Evolutionary conservation across 2,888 invertebrate species (phyloP).

Genomic region (Drosophila diplacantha): DNA sequence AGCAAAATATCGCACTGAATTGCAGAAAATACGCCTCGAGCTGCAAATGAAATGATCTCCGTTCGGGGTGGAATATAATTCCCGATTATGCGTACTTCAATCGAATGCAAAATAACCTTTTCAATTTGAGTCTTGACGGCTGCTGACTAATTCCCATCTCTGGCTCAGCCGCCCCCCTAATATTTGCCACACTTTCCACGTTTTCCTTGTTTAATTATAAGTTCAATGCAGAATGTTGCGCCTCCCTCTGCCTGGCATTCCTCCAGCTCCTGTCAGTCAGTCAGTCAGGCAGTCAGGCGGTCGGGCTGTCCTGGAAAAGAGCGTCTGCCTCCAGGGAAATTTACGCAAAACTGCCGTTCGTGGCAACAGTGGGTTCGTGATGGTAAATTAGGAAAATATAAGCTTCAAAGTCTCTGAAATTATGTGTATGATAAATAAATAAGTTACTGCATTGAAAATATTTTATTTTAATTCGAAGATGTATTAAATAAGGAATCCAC

Average conservation of each 20-base stretch:
- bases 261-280: conserved; percentile 38
- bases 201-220: conserved; percentile 67
- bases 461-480: neutral
- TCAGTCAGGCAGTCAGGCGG: conserved; percentile 22
- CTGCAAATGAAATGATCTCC: conserved; percentile 57
- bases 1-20: conserved; percentile 67
- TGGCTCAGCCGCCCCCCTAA: conserved; percentile 31
- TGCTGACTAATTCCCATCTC: conserved; percentile 14
- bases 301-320: conserved; percentile 22
- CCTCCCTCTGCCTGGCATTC: conserved; percentile 11
- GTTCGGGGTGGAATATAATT: conserved; percentile 19
- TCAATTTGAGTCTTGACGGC: conserved; percentile 55
- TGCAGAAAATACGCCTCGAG: conserved; percentile 62
- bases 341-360: conserved; percentile 41
- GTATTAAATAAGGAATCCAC: neutral
- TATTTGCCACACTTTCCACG: conserved; percentile 61
- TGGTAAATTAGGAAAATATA: neutral
- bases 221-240: conserved; percentile 44
- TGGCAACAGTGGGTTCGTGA: conserved; percentile 23
- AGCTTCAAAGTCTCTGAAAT: too few species aligned
- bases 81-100: conserved; percentile 48
- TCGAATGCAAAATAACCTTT: conserved; percentile 70
- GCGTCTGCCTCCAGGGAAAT: conserved; percentile 62
- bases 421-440: neutral
- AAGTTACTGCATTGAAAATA: fast-evolving